Conservation (phyloP, 2,888 invertebrate species). For the Caenorhabditis sinica region DNA sequence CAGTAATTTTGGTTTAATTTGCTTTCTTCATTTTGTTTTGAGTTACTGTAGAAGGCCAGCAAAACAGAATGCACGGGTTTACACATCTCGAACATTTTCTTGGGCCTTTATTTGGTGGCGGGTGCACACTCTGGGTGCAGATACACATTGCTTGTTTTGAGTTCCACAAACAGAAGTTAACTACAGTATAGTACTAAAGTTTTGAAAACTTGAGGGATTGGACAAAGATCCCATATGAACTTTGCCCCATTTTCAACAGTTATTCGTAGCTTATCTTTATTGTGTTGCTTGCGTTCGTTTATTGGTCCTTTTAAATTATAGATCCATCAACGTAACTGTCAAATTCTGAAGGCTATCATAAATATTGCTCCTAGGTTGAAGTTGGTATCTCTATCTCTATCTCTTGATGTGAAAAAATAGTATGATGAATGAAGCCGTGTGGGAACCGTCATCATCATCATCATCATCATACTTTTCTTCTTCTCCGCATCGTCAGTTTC, state of each 20-base stretch:
- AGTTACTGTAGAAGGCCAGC: too few relatives aligned
- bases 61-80: background rate
- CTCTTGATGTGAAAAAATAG: conserved; percentile 18
- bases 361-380: background rate
- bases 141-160: conserved; percentile 11
- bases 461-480: conserved; percentile 22
- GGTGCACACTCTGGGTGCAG: background rate
- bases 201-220: too few relatives aligned
- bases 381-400: background rate
- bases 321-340: background rate
- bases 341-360: too few relatives aligned
- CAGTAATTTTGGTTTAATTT: too few relatives aligned
- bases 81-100: background rate
- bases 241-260: too few relatives aligned
- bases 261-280: background rate
- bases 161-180: conserved; percentile 2
- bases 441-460: conserved; percentile 5
- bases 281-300: too few relatives aligned
- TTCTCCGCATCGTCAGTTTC: conserved; percentile 11
- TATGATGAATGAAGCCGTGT: conserved; percentile 29
- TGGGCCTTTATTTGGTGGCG: background rate
- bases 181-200: conserved; percentile 14
- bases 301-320: background rate
- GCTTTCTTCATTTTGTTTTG: too few relatives aligned
- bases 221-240: too few relatives aligned